Evolutionary conservation across 2,797 vertebrate genomes (phyloP), one percentile per base, ranked within the genome.

Genomic region (Scolopax bukidnonensis): DNA sequence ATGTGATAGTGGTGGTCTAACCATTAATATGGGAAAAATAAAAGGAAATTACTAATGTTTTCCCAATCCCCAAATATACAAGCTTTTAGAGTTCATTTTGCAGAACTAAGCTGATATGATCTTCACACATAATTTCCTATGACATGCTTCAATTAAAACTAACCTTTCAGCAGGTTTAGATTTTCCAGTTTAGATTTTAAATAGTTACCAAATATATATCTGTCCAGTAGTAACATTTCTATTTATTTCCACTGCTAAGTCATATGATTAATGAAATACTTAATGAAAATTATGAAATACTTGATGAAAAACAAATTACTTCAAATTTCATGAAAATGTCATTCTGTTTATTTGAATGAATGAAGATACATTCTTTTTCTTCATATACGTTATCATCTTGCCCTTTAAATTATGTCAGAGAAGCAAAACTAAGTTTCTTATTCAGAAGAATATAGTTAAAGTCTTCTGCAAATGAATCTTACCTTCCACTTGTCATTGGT

Each of bases 261-360:
- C 54, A 73, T 9, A 28, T 67, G 48, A 59, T 20, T 16, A 70
- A n/a, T n/a, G 8, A 86, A 81, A 70, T 19, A 51, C 4, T 45
- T 81, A 68, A 76, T n/a, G n/a, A 71, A 93, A 89, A 91, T n/a
- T n/a, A n/a, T n/a, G 8, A 86, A 81, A 70, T 19, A 51, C 4
- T 45, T 81, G 71, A 76, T n/a, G n/a, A 71, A 93, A 89, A 91
- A 33, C 15, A 76, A 12, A 86, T 78, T 68, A 40, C 18, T 88
- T 83, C 14, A 56, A n/a, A 50, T 86, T 91, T 78, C 15, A 45
- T 9, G 12, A 74, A 77, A 84, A 84, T 50, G 23, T 73, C 11
- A 78, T 73, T 76, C 20, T 51, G 9, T 63, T 82, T 87, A 64
- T 65, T 84, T 76, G 54, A 79, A 53, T 16, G 27, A 84, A 56